These are phyloP conservation scores for Gulo gulo DNA, from an alignment of 2,113 vertebrate genomes.

Conservation along the genomic window DNA sequence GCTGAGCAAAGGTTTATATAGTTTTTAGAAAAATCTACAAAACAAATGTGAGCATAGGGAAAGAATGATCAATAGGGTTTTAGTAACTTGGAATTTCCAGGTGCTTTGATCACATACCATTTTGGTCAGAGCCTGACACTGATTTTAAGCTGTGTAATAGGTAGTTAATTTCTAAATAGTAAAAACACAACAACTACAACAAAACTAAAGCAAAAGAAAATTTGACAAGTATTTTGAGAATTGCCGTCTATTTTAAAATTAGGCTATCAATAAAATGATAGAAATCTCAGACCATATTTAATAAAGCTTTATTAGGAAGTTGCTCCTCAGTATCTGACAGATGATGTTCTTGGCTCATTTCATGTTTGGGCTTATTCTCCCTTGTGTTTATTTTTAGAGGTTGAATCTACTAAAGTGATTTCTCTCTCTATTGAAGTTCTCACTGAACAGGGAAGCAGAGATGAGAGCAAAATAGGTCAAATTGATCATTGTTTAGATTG, in stretches of 20 bases:
- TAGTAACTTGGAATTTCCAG: neutral
- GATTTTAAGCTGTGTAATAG: neutral
- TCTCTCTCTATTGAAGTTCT: constrained; percentile 24
- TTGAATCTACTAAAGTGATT: constrained; percentile 37
- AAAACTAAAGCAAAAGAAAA: neutral
- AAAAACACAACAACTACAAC: neutral
- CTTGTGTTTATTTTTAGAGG: constrained; percentile 30
- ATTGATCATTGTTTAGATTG: constrained; percentile 58
- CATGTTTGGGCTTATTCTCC: neutral
- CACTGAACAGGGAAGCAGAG: constrained; percentile 15
- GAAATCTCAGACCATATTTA: neutral
- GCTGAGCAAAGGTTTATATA: neutral
- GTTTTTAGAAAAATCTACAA: constrained; percentile 1
- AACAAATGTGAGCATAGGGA: neutral
- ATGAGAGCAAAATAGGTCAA: constrained; percentile 14
- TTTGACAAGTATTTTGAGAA: neutral
- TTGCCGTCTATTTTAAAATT: neutral
- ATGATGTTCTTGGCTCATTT: neutral
- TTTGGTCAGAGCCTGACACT: neutral
- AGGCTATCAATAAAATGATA: neutral
- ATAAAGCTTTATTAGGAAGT: neutral
- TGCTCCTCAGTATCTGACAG: neutral
- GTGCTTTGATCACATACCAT: neutral
- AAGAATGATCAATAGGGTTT: neutral
- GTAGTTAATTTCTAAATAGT: neutral